A percentile compares a stretch with the other conserved stretches of the same genome.
These are phyloP conservation scores for Mormyrus iriodes DNA, from an alignment of 2,113 vertebrate genomes.

Conservation along the genomic window DNA sequence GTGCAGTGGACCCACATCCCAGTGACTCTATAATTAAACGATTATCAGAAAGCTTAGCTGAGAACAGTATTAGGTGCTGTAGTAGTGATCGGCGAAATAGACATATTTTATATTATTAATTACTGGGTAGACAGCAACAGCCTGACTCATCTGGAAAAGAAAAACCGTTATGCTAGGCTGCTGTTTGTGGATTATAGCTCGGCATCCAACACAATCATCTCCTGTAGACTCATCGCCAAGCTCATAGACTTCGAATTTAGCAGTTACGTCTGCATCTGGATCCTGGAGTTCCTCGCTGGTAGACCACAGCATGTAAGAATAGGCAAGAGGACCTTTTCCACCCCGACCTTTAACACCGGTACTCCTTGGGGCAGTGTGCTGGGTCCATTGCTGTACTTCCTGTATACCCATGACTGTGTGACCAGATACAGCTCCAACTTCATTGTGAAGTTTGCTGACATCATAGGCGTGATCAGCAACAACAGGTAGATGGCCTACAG, in stretches of 20 bases:
- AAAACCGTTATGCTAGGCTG: not conserved
- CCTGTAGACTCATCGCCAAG: not conserved
- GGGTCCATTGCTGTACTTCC: not conserved
- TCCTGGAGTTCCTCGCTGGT: not conserved
- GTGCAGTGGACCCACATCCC: not conserved
- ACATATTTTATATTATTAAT: not conserved
- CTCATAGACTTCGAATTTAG: not conserved
- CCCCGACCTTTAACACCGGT: not conserved
- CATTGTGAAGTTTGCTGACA: not conserved
- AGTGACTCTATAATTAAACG: not conserved
- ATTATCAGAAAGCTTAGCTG: not conserved
- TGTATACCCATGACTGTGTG: not conserved
- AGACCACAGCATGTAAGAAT: not conserved
- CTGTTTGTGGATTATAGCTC: not conserved
- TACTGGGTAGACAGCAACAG: not conserved
- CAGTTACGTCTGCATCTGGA: not conserved
- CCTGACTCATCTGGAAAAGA: not conserved
- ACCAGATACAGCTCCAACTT: not conserved
- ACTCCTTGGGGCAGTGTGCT: not conserved
- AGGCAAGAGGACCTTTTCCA: not conserved
- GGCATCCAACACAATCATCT: not conserved
- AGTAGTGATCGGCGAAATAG: not conserved
- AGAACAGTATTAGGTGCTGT: not conserved
- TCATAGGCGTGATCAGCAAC: not conserved
- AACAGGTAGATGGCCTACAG: not conserved